phyloP scores from a whole-genome alignment of 2,113 vertebrate genomes.

The Oxyruncus cristatus region DNA sequence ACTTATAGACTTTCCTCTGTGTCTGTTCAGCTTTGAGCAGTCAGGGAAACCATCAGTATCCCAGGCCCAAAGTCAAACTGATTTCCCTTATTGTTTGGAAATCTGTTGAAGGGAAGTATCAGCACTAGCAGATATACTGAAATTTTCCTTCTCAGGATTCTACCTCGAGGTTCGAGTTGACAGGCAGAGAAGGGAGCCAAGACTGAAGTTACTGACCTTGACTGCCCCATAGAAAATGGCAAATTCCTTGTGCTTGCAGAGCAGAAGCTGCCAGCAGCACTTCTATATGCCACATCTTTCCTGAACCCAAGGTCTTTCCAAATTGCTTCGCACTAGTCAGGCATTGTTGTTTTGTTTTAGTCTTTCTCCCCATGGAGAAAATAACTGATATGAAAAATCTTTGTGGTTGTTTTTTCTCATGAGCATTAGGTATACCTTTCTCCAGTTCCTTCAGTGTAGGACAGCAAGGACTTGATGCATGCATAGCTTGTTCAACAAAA shows the following conservation, averaged over 20 bases:
- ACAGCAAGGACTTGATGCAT: neutral
- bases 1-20: fast-evolving
- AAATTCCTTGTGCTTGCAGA: neutral
- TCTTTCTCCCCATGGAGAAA: neutral
- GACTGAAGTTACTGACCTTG: neutral
- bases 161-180: neutral
- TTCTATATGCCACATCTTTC: neutral
- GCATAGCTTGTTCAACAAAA: neutral
- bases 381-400: neutral
- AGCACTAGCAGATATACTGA: neutral
- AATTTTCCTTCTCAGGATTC: neutral
- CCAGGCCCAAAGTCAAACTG: neutral
- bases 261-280: neutral
- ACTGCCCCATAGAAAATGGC: fast-evolving
- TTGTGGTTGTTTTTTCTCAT: neutral
- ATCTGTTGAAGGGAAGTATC: neutral
- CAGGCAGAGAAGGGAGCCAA: neutral
- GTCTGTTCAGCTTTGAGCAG: neutral
- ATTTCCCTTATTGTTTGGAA: neutral
- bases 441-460: neutral
- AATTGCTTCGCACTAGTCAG: neutral
- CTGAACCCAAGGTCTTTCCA: no score
- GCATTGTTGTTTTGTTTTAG: neutral
- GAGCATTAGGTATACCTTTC: neutral
- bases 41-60: neutral